Evolutionary conservation across 2,888 invertebrate species (phyloP), one percentile per base, ranked within the genome.

Genomic region (Pollenia amentaria): DNA sequence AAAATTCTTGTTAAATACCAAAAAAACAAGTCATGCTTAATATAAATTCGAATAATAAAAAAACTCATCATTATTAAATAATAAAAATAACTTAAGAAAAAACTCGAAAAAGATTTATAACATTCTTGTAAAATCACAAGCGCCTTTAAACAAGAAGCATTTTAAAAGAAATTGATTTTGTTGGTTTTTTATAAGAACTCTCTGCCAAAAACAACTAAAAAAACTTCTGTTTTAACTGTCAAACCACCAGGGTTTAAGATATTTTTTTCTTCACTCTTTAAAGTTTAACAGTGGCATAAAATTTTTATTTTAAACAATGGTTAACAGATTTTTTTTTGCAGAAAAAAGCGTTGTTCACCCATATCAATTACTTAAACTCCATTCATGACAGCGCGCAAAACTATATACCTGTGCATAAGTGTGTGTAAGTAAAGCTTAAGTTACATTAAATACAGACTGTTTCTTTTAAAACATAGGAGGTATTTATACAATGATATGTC

Each of bases 321-420:
- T 76, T 87, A 82, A 87, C 78, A 75, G 82, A 77, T 77, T 67
- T 73, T 77, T 78, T 78, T 78, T 65, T 72, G 29, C 14, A 16
- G 51, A 65, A 51, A 78, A 72, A 73, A 82, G 78, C 85, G 57
- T 70, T 76, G 57, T 69, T 77, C 80, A 92, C 91, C 92, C 92
- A 92, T 92, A 92, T 92, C 92, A 92, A 92, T 92, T 92, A 92
- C 92, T 91, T 91, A 91, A 91, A 90, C 92, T 91, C 92, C 91
- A 91, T 90, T 91, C 90, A 90, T 90, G 87, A 87, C 87, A 87
- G 90, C 91, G 72, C 73, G 57, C 55, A 72, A 92, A 91, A 91
- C 57, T 65, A 18, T 42, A 51, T 42, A 21, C 12, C 21, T 9
- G 57, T 60, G 44, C 44, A 53, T 51, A 40, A 53, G 12, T 72